Evolutionary conservation across 2,888 invertebrate genomes (phyloP), one percentile per base, ranked within the genome.

Genomic region (Lasioglossum figueresi): DNA sequence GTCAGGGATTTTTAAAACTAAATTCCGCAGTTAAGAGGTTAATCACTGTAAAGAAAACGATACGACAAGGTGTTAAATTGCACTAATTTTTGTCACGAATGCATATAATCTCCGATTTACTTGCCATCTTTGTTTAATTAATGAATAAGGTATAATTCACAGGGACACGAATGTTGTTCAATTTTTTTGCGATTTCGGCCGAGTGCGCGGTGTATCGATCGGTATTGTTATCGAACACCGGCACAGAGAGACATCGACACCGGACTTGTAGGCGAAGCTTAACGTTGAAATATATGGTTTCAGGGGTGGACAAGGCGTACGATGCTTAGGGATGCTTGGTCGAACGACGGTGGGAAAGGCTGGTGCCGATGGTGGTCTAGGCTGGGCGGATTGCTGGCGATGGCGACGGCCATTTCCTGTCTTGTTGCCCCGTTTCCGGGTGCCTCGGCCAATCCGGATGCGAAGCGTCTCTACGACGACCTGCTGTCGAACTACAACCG

Each of bases 401-500:
- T 96, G 95, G 97, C 97, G 96, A 96, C 97, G 96, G 97, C 96
- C 96, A 96, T 97, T 91, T 94, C 94, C 92, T 94, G 94, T 92
- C 91, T 94, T 89, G 92, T 94, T 92, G 92, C 93, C 89, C 89
- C 92, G 91, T 93, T 94, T 91, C 95, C 94, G 92, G 93, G 93
- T 95, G 97, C 96, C 96, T 96, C 96, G 96, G 97, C 97, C 95
- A 99, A 98, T 96, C 98, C 98, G 95, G 98, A 98, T 95, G 98
- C 98, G 93, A 98, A 98, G 96, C 97, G 98, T 95, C 97, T 99
- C 93, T 99, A 98, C 96, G 99, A 99, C 96, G 99, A 99, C 95
- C 97, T 99, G 92, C 96, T 99, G 93, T 98, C 98, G 93, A 98
- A 98, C 96, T 99, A 99, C 96, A 99, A 99, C 96, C 97, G 98